Evolutionary conservation across 1,140 invertebrate species (phyloP), one percentile per base, ranked within the genome.

Genomic region (Mizuhopecten yessoensis): DNA sequence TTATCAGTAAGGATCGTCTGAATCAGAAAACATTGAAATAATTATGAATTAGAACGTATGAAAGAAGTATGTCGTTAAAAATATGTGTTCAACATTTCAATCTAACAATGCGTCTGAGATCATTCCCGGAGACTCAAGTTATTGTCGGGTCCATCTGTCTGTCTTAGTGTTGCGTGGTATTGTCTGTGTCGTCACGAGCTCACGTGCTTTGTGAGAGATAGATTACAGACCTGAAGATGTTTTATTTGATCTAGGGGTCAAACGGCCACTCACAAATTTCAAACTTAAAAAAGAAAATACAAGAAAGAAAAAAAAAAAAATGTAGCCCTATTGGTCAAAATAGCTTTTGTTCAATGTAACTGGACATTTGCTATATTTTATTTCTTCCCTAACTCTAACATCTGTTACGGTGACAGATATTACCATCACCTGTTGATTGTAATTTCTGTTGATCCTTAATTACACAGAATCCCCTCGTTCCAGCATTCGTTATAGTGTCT

Each of bases 101-200:
- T 23, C 57, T 75, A n/a, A 29, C 57, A n/a, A 29, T 75, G 57
- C n/a, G 1, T 75, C 0, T 23, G 11, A 29, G 57, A 9, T 75
- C n/a, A 13, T 23, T n/a, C 0, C 9, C 57, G n/a, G 57, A n/a
- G n/a, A 29, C 57, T 17, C 9, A 11, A 29, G 57, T 9, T 75
- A 75, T 75, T 75, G 57, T 75, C 3, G 11, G n/a, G 57, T 75
- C 57, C 57, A 75, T 75, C 57, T 75, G 57, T 75, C 57, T 75
- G 23, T 75, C 17, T 29, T 75, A 75, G n/a, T 75, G 57, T 75
- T 75, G 57, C 57, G 57, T 75, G 57, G 57, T 75, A 75, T 75
- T 75, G 57, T 75, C 23, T 75, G 57, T 75, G 57, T 75, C 57
- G 57, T 75, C 57, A 75, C 57, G 57, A 75, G 57, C 57, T 75